Base-by-base conservation (phyloP, 2,888 invertebrate species). In the Meiosimyza platycephala region DNA sequence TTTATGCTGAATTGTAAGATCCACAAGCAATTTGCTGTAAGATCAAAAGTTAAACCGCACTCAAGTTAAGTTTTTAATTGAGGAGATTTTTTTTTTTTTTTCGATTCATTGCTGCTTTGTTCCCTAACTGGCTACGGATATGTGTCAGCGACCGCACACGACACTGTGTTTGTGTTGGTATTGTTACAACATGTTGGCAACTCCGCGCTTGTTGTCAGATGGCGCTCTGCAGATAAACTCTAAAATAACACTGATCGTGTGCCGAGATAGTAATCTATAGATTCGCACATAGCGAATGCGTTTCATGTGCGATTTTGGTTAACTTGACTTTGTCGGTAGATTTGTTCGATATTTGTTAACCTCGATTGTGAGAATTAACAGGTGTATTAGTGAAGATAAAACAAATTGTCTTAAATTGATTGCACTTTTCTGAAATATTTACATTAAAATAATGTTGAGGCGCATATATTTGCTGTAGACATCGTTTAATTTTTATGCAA, bases 221-320 rank as follows among this genome's bases (percentile, higher is more conserved):
- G 72, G 71, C 74, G 74, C 73, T 64, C 59, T 59, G 48, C 66
- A 60, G 78, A 79, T 78, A 76, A 77, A 77, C 78, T 79, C 78
- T 77, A 76, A 78, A 75, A 75, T 74, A 75, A 78, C 76, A 77
- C 79, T 77, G 84, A 82, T 84, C 77, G 82, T 82, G 84, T 78
- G 77, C 71, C 75, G 71, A 79, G 80, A 82, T 82, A 78, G 71
- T 73, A 62, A 72, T 65, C 57, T 66, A 55, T 22, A 18, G 67
- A 72, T 55, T 40, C 54, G 72, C 48, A 18, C 60, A 63, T 33
- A 62, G 62, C 66, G 33, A 48, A 52, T 57, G 40, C 40, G 54
- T 65, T 72, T 9, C 54, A 57, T 18, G 64, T 33, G 51, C 13
- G 18, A 40, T 52, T 18, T 65, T 50, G 50, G 6, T 12, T 51